Conservation (phyloP, 2,113 vertebrate genomes). For the Cololabis saira region DNA sequence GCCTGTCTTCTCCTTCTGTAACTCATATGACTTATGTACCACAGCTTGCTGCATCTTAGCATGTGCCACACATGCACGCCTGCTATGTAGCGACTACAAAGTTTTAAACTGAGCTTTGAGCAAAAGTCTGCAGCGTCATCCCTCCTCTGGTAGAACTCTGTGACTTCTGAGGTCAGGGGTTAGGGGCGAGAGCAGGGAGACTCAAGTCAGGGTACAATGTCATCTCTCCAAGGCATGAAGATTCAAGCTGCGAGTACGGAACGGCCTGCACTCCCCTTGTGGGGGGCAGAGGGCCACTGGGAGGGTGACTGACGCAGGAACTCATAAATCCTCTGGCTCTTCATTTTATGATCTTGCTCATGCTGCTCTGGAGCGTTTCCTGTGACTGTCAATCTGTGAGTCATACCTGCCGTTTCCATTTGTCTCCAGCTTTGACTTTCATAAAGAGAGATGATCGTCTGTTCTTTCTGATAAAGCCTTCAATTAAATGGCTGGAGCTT, state of each 20-base stretch:
- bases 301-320: constrained; percentile 61
- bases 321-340: constrained; percentile 39
- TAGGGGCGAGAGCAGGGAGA: constrained; percentile 25
- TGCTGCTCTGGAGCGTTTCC: constrained; percentile 58
- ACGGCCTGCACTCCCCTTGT: constrained; percentile 29
- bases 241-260: constrained; percentile 42
- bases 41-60: constrained; percentile 16
- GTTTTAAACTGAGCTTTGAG: constrained; percentile 50
- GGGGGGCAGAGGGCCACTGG: constrained; percentile 27
- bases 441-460: constrained; percentile 24
- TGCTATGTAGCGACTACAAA: constrained; percentile 28
- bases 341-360: constrained; percentile 68
- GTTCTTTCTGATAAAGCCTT: constrained; percentile 7
- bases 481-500: not conserved
- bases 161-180: constrained; percentile 47
- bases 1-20: constrained; percentile 23
- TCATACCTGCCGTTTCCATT: constrained; percentile 47
- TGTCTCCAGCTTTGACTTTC: constrained; percentile 51
- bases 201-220: constrained; percentile 37
- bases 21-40: constrained; percentile 47
- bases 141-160: constrained; percentile 37
- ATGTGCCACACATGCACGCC: constrained; percentile 32
- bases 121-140: constrained; percentile 55
- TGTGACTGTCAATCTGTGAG: constrained; percentile 55
- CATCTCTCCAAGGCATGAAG: constrained; percentile 39